Evolutionary conservation across 1,140 invertebrate species (phyloP).

Genomic region (Neoseiulus cucumeris): DNA sequence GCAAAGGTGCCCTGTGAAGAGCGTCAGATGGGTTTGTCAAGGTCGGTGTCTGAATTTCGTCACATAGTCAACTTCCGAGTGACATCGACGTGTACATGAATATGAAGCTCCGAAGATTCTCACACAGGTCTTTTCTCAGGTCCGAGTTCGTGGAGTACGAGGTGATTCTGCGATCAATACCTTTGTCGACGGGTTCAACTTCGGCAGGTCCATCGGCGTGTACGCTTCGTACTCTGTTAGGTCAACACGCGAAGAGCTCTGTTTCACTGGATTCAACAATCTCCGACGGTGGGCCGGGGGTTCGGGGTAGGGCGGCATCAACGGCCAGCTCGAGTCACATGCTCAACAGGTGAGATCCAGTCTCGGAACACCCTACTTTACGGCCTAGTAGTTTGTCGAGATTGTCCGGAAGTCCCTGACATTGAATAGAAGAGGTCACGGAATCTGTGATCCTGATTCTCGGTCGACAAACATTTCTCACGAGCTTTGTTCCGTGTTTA

Average conservation of each 20-base stretch:
- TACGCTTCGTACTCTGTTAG: constrained; percentile 5
- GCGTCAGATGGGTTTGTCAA: no score
- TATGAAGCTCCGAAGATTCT: background rate
- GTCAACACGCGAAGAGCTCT: constrained; percentile 3
- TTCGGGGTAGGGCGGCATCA: constrained; percentile 9
- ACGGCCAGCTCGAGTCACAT: constrained; percentile 12
- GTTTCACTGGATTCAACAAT: constrained; percentile 7
- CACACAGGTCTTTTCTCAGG: background rate
- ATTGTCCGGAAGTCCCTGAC: no score
- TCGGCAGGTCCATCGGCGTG: background rate
- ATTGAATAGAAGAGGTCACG: no score
- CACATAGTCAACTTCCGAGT: no score
- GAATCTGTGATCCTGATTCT: no score
- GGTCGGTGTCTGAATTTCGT: no score
- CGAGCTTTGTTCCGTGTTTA: background rate
- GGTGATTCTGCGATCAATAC: constrained; percentile 3
- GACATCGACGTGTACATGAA: no score
- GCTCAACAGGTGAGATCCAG: constrained; percentile 9
- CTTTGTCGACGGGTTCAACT: constrained; percentile 3
- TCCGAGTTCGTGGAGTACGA: constrained; percentile 10
- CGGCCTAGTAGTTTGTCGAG: no score
- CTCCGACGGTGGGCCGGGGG: constrained; percentile 4
- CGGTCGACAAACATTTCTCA: no score
- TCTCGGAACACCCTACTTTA: no score
- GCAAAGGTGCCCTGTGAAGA: background rate